Conservation (phyloP, 1,140 invertebrate genomes). For the Aphidius gifuensis region DNA sequence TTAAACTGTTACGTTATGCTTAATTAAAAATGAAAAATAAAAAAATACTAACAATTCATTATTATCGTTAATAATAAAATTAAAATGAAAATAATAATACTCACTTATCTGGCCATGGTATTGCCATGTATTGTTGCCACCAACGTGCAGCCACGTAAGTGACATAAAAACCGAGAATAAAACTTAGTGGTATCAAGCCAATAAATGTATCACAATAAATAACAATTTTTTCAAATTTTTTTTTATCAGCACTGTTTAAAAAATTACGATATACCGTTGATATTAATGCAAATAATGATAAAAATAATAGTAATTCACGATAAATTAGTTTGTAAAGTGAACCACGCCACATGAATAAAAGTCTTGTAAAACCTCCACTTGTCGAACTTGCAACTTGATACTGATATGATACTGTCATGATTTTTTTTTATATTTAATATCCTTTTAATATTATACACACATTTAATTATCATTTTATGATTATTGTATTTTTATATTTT, state of each 20-base stretch:
- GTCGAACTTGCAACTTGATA: conserved; percentile 71
- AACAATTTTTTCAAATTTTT: conserved; percentile 63
- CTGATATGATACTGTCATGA: conserved; percentile 75
- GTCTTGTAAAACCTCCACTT: conserved; percentile 66
- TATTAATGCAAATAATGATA: conserved; percentile 59
- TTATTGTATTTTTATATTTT: too few relatives aligned
- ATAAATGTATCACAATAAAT: conserved; percentile 66
- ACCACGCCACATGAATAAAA: conserved; percentile 73
- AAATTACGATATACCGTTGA: conserved; percentile 64
- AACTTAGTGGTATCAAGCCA: conserved; percentile 66
- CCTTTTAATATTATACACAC: too few relatives aligned
- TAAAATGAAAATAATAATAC: conserved; percentile 24
- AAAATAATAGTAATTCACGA: conserved; percentile 66
- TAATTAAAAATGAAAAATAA: too few relatives aligned
- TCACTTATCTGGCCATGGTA: conserved; percentile 75
- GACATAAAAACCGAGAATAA: conserved; percentile 75
- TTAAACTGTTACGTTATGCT: too few relatives aligned
- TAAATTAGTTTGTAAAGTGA: conserved; percentile 76
- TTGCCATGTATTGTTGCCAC: conserved; percentile 72
- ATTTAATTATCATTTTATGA: too few relatives aligned
- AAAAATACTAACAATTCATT: neutral
- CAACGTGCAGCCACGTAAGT: conserved; percentile 69
- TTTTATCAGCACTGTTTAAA: conserved; percentile 60
- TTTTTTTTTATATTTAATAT: conserved; percentile 15
- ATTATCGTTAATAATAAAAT: neutral